Percentiles rank a stretch among this genome's conserved stretches.
Evolutionary conservation across 2,888 invertebrate species (phyloP).

Genomic region (Nebria salina): DNA sequence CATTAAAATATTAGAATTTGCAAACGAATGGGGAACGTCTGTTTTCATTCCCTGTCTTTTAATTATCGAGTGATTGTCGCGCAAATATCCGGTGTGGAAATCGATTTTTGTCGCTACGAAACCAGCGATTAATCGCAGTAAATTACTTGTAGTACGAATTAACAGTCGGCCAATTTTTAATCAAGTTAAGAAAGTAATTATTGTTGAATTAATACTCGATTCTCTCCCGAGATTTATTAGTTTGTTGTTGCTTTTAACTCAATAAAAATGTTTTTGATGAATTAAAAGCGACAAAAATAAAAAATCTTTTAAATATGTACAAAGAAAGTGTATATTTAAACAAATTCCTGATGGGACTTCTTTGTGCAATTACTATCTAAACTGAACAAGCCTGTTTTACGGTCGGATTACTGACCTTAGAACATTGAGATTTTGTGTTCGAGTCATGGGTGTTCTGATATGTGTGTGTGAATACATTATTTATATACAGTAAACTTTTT

Average conservation of each 20-base stretch:
- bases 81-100: neutral
- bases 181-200: neutral
- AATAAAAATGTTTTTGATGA: neutral
- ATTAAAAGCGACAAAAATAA: no score
- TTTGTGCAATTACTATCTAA: no score
- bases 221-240: neutral
- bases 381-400: no score
- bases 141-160: neutral
- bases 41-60: neutral
- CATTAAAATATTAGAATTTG: neutral
- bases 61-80: neutral
- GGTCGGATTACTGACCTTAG: no score
- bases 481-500: no score
- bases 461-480: no score
- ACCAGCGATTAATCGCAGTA: no score
- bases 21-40: neutral
- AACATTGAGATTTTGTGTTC: no score
- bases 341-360: no score
- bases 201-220: neutral
- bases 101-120: neutral
- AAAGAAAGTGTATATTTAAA: no score
- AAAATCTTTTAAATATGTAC: no score
- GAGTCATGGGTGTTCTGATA: no score
- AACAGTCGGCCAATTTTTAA: neutral
- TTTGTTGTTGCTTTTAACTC: neutral